Evolutionary conservation across 2,113 vertebrate species (phyloP).

Genomic region (Rhea americana): DNA sequence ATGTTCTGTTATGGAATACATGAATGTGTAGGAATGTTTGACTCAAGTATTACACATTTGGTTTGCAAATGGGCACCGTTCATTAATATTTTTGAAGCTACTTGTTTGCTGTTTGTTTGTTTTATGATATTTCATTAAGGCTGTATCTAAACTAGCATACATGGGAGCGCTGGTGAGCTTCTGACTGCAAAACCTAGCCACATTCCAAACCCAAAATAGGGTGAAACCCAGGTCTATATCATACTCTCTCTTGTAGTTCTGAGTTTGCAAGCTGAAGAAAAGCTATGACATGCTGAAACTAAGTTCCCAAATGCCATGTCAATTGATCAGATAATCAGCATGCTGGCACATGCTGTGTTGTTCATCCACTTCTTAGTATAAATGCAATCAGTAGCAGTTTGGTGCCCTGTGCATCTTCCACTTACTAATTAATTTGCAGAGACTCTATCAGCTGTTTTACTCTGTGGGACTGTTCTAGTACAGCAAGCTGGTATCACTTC

Average conservation of each 20-base stretch:
- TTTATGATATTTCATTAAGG: not conserved
- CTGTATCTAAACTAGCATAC: not conserved
- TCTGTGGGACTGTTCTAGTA: not conserved
- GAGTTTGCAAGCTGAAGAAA: not conserved
- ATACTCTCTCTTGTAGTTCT: not conserved
- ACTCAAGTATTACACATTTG: not conserved
- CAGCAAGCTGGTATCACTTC: not conserved
- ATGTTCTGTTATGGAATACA: not conserved
- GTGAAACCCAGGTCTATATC: not conserved
- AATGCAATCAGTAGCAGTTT: not conserved
- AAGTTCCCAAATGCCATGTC: not conserved
- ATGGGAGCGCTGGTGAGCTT: not conserved
- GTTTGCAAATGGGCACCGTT: not conserved
- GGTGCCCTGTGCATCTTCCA: not conserved
- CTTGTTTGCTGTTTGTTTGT: not conserved
- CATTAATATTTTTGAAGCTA: not conserved
- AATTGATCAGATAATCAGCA: fast-evolving
- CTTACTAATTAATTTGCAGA: not conserved
- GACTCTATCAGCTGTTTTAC: not conserved
- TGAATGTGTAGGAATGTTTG: not conserved
- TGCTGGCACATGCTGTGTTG: not conserved
- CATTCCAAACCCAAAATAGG: not conserved
- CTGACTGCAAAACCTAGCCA: not conserved
- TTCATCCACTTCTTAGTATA: not conserved
- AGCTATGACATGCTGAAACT: not conserved